phyloP scores from a whole-genome alignment of 2,797 vertebrate genomes.

The Synanceia verrucosa region DNA sequence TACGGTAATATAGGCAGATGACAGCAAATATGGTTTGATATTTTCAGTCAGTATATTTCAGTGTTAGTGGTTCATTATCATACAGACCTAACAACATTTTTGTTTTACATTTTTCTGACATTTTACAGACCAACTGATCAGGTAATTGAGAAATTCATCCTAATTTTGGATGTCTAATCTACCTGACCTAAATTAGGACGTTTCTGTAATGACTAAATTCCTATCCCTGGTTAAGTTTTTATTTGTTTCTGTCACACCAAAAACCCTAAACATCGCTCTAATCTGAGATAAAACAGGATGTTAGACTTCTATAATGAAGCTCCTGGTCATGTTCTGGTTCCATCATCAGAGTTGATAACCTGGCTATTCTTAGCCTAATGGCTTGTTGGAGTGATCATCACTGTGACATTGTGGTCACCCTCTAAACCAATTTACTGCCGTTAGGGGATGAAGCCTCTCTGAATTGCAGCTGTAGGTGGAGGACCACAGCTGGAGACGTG shows the following conservation, averaged over 20 bases:
- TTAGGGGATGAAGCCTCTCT: neutral
- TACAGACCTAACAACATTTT: neutral
- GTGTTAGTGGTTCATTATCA: neutral
- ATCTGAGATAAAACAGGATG: neutral
- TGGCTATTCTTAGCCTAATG: neutral
- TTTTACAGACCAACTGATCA: too few relatives aligned
- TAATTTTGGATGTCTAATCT: neutral
- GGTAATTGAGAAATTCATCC: too few relatives aligned
- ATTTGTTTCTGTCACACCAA: neutral
- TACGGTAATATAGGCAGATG: neutral
- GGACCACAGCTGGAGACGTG: neutral
- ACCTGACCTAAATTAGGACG: neutral
- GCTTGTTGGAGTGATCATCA: conserved; percentile 3
- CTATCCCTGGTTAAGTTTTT: neutral
- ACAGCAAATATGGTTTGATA: neutral
- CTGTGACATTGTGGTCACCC: conserved; percentile 2
- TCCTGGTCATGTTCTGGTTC: neutral
- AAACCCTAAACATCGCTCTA: neutral
- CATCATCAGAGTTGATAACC: conserved; percentile 2
- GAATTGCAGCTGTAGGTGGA: neutral
- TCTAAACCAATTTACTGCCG: conserved; percentile 11
- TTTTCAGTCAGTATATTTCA: neutral
- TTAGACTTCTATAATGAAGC: neutral
- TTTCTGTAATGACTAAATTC: neutral
- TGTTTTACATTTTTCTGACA: too few relatives aligned